Conservation (phyloP, 1,140 invertebrate species). For the Drosophila bocki region DNA sequence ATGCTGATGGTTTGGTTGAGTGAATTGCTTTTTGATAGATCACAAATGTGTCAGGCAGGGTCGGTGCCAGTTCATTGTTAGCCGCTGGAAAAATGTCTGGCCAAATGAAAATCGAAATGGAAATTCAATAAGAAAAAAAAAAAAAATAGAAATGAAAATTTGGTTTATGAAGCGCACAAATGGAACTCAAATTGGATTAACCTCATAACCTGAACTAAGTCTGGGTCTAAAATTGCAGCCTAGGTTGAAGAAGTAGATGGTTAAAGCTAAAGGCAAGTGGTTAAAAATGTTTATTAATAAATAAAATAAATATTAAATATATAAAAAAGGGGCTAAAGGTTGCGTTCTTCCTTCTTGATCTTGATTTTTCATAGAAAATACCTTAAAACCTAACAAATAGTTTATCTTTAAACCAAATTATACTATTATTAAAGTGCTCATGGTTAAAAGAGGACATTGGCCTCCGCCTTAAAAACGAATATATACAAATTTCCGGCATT, state of each 20-base stretch:
- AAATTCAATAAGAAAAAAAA: constrained; percentile 30
- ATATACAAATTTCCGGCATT: not conserved
- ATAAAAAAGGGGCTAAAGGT: too few relatives aligned
- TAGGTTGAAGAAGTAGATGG: not conserved
- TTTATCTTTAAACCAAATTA: not conserved
- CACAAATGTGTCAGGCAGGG: constrained; percentile 44
- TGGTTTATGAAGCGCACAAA: constrained; percentile 33
- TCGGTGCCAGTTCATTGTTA: constrained; percentile 26
- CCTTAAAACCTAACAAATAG: not conserved
- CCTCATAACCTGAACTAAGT: constrained; percentile 24
- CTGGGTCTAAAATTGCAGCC: too few relatives aligned
- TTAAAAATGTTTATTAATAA: not conserved
- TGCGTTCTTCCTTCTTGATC: not conserved
- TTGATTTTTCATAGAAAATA: not conserved
- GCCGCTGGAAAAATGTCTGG: constrained; percentile 14
- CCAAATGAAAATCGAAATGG: constrained; percentile 37
- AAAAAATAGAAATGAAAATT: constrained; percentile 31
- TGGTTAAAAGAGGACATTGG: not conserved
- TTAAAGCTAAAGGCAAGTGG: too few relatives aligned
- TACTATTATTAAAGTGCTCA: not conserved
- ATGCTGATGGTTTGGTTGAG: constrained; percentile 63
- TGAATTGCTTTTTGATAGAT: constrained; percentile 77
- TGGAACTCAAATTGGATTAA: constrained; percentile 41
- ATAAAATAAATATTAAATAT: too few relatives aligned
- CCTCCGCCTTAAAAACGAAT: not conserved